Evolutionary conservation across 1,140 invertebrate species (phyloP).

Genomic region (Hypothenemus hampei): DNA sequence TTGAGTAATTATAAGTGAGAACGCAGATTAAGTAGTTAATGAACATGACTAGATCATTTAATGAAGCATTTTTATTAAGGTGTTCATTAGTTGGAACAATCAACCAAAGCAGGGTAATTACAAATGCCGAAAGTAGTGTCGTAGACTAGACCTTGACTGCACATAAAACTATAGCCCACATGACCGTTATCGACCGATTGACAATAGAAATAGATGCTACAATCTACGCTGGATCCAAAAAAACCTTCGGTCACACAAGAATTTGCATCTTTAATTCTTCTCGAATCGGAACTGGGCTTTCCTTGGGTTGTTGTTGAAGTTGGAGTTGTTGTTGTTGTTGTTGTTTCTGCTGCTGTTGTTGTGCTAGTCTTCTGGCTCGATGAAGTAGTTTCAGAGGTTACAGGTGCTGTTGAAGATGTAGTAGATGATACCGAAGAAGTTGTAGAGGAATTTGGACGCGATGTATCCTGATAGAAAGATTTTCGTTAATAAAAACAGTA

Average conservation of each 20-base stretch:
- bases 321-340: conserved; percentile 1
- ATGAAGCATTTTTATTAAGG: not conserved
- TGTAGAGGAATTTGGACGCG: not conserved
- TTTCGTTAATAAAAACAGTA: too few relatives aligned
- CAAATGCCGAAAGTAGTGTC: conserved; percentile 16
- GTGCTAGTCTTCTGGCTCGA: too few relatives aligned
- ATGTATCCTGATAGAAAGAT: too few relatives aligned
- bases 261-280: not conserved
- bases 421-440: not conserved
- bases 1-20: too few relatives aligned
- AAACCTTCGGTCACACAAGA: conserved; percentile 20
- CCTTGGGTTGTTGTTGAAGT: not conserved
- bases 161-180: conserved; percentile 7
- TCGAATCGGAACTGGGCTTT: not conserved
- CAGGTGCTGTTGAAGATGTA: not conserved
- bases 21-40: too few relatives aligned
- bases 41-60: too few relatives aligned
- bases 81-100: not conserved
- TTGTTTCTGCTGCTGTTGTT: not conserved
- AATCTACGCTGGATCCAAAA: conserved; percentile 20
- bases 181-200: conserved; percentile 3
- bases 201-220: conserved; percentile 26
- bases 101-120: conserved; percentile 10
- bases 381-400: conserved; percentile 9
- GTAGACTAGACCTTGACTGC: conserved; percentile 21